Conservation (phyloP, 2,797 vertebrate species). For the Stomatorhinus walkeri region DNA sequence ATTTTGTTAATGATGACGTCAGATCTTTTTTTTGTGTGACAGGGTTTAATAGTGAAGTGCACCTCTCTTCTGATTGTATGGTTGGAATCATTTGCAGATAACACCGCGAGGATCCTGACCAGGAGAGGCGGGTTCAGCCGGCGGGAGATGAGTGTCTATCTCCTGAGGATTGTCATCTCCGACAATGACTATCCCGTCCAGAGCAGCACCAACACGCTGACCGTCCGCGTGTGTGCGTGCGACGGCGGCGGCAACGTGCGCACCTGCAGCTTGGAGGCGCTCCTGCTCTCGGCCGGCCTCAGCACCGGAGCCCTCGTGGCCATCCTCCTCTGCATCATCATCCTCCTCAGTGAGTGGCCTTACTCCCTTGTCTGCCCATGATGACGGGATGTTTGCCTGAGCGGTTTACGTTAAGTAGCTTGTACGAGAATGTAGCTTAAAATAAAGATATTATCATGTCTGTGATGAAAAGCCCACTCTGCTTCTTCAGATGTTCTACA, state of each 20-base stretch:
- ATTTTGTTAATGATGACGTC: neutral
- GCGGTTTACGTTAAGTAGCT: neutral
- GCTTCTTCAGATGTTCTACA: neutral
- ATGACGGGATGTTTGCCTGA: neutral
- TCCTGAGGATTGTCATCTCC: constrained; percentile 73
- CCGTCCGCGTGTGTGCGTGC: constrained; percentile 69
- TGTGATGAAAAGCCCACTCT: neutral
- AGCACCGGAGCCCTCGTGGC: constrained; percentile 72
- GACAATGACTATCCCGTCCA: constrained; percentile 73
- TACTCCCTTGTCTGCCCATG: neutral
- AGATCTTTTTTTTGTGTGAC: neutral
- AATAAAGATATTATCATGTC: neutral
- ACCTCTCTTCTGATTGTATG: constrained; percentile 10
- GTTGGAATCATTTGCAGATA: constrained; percentile 54
- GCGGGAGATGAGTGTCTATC: constrained; percentile 69
- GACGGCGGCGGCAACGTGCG: constrained; percentile 66
- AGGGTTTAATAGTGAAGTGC: neutral
- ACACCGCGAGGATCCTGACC: constrained; percentile 74
- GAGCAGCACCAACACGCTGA: constrained; percentile 72
- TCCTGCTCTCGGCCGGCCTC: constrained; percentile 66
- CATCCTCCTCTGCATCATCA: constrained; percentile 70
- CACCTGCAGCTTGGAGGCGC: constrained; percentile 65
- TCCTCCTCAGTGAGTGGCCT: constrained; percentile 64
- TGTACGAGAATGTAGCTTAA: neutral
- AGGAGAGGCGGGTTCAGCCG: constrained; percentile 71